Percentiles rank a stretch among this genome's conserved stretches.
phyloP scores from a whole-genome alignment of 2,113 vertebrate species.

The Larimichthys crocea region DNA sequence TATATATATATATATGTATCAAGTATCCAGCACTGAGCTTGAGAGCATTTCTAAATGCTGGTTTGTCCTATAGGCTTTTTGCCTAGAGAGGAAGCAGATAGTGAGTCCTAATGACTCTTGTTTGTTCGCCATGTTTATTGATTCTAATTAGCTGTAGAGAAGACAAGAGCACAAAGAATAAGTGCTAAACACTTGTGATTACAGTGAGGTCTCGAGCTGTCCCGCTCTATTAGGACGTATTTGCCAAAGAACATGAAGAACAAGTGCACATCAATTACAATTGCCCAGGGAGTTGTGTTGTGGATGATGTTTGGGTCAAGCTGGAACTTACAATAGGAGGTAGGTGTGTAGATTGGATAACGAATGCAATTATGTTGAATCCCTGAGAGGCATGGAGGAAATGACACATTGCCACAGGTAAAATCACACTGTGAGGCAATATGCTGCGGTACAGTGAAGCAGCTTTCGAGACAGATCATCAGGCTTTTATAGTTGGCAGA shows the following conservation, averaged over 20 bases:
- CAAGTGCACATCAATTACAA: conserved; percentile 56
- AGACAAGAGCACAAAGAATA: conserved; percentile 36
- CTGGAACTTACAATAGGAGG: conserved; percentile 39
- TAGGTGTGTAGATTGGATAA: conserved; percentile 53
- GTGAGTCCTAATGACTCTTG: conserved; percentile 52
- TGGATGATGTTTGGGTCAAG: conserved; percentile 34
- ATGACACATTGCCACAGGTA: conserved; percentile 30
- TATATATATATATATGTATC: conserved; percentile 5
- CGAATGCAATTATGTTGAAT: conserved; percentile 53
- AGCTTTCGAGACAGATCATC: conserved; percentile 26
- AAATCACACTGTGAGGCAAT: conserved; percentile 16
- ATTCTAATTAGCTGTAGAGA: conserved; percentile 70
- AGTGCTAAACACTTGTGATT: conserved; percentile 65
- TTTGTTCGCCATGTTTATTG: conserved; percentile 69
- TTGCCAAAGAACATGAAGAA: conserved; percentile 60
- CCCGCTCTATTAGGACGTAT: conserved; percentile 50
- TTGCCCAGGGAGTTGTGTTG: conserved; percentile 35
- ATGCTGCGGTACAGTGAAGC: conserved; percentile 1
- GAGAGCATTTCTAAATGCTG: conserved; percentile 28
- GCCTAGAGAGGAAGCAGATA: conserved; percentile 29
- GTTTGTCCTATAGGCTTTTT: conserved; percentile 29
- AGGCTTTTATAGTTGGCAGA: conserved; percentile 17
- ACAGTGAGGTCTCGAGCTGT: conserved; percentile 58
- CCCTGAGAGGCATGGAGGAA: conserved; percentile 8
- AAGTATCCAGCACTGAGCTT: conserved; percentile 34